phyloP scores from a whole-genome alignment of 2,797 vertebrate species.

The Margarornis squamiger region DNA sequence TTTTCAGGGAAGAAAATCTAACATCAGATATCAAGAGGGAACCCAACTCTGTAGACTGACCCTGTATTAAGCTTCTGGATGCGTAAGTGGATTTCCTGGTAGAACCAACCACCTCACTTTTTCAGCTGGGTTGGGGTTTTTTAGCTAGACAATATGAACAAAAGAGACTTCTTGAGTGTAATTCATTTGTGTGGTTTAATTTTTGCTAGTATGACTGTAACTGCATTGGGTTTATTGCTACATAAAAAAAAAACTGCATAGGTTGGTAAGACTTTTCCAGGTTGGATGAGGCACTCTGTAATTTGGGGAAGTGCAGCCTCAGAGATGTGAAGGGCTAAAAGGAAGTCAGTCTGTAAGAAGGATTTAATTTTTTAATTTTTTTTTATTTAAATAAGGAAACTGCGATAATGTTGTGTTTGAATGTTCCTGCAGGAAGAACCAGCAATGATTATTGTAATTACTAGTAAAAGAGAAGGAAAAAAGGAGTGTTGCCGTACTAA shows the following conservation, averaged over 20 bases:
- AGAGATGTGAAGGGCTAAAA: background rate
- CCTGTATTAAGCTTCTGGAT: background rate
- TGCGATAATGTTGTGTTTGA: background rate
- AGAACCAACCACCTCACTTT: background rate
- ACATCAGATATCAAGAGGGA: background rate
- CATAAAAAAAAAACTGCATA: background rate
- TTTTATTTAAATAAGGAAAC: background rate
- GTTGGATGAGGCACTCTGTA: fast-evolving
- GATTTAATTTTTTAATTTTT: background rate
- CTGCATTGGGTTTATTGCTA: background rate
- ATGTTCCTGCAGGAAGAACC: background rate
- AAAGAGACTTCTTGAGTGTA: background rate
- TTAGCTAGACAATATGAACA: background rate
- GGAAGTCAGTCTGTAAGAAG: background rate
- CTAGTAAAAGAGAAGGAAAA: background rate
- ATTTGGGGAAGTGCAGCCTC: background rate
- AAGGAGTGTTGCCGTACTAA: background rate
- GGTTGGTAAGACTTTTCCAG: background rate
- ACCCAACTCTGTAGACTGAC: background rate
- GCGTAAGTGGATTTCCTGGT: background rate
- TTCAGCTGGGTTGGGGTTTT: background rate
- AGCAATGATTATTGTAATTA: background rate
- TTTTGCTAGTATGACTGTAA: background rate
- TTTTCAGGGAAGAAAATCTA: background rate
- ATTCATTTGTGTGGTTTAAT: background rate